Conservation (phyloP, 2,888 invertebrate species). For the Cenopis cana region DNA sequence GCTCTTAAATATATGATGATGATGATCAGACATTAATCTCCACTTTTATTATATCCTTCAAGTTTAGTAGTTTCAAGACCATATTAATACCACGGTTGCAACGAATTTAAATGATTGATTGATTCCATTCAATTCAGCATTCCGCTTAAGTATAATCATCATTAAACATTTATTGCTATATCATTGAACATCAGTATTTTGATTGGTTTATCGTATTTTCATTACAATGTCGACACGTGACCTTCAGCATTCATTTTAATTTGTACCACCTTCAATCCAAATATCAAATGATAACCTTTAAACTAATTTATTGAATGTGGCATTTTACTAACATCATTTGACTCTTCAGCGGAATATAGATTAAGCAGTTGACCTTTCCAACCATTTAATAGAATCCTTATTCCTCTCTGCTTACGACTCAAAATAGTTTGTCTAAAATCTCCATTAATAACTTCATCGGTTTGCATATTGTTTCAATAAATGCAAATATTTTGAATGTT, state of each 20-base stretch:
- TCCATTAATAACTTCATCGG: neutral
- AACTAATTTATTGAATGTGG: conserved; percentile 32
- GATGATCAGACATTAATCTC: too few relatives aligned
- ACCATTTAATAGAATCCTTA: conserved; percentile 4
- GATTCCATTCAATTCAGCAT: too few relatives aligned
- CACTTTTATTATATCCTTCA: too few relatives aligned
- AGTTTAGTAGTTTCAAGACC: too few relatives aligned
- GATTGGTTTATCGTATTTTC: neutral
- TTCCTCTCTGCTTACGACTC: neutral
- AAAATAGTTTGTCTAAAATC: neutral
- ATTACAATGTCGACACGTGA: conserved; percentile 1
- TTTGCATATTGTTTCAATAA: neutral
- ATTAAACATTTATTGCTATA: conserved; percentile 12
- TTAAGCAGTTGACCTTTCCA: conserved; percentile 32
- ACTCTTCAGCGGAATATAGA: conserved; percentile 24
- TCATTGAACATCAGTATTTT: conserved; percentile 19
- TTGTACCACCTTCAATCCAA: conserved; percentile 26
- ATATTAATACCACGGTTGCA: too few relatives aligned
- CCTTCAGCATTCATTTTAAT: conserved; percentile 31
- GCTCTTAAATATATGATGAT: too few relatives aligned
- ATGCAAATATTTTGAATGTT: conserved; percentile 12
- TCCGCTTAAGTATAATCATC: neutral
- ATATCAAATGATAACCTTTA: conserved; percentile 43
- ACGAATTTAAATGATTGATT: too few relatives aligned
- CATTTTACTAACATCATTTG: conserved; percentile 22